phyloP scores from a whole-genome alignment of 2,888 invertebrate genomes.

The Polydesmus complanatus region DNA sequence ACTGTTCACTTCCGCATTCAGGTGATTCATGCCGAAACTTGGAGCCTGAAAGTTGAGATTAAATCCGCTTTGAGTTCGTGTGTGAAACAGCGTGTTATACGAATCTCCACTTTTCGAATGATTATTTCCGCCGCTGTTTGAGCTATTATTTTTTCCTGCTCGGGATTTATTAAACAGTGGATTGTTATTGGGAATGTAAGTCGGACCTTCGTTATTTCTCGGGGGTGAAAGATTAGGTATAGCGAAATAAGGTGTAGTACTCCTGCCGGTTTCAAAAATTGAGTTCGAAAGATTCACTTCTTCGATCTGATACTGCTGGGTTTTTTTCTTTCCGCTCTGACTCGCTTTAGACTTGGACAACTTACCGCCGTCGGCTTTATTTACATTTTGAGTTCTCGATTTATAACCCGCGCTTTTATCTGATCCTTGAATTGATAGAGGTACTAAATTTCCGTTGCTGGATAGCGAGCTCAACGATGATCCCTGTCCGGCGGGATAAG shows the following conservation, averaged over 20 bases:
- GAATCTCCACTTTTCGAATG: no score
- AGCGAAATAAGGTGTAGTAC: constrained; percentile 29
- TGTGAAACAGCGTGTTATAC: no score
- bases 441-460: neutral
- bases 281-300: constrained; percentile 25
- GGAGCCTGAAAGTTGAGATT: constrained; percentile 13
- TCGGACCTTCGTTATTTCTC: constrained; percentile 26
- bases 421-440: neutral
- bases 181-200: constrained; percentile 26
- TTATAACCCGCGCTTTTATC: neutral
- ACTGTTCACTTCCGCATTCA: neutral
- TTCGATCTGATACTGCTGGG: constrained; percentile 23
- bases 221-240: constrained; percentile 27
- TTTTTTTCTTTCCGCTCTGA: constrained; percentile 19
- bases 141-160: neutral
- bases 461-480: neutral
- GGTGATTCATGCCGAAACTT: neutral
- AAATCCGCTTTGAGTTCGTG: constrained; percentile 22
- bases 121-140: neutral
- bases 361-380: constrained; percentile 1
- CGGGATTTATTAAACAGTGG: constrained; percentile 24
- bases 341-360: constrained; percentile 10
- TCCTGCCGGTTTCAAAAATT: constrained; percentile 25
- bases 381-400: neutral
- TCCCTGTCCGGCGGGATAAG: neutral